phyloP scores from a whole-genome alignment of 2,888 invertebrate species.

The Chaitophorus viminalis region DNA sequence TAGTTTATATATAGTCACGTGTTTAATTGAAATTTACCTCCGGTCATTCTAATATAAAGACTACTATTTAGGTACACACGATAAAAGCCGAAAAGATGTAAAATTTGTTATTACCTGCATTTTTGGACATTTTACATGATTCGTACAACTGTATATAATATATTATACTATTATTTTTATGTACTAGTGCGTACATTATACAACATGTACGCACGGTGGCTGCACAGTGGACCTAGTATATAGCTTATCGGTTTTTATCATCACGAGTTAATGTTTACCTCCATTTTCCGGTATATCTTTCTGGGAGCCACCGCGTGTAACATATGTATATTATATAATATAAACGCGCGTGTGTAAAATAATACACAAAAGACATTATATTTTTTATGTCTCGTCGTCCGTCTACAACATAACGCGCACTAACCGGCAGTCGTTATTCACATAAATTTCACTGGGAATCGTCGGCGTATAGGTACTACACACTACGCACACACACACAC shows the following conservation, averaged over 20 bases:
- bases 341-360: no score
- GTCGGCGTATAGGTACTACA: not conserved
- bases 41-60: not conserved
- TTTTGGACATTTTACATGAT: not conserved
- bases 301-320: not conserved
- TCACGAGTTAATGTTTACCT: slow-evolving; percentile 26
- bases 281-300: slow-evolving; percentile 1
- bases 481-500: not conserved
- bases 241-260: slow-evolving; percentile 42
- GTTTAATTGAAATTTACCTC: not conserved
- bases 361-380: slow-evolving; percentile 27
- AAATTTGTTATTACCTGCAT: not conserved
- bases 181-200: no score
- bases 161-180: no score
- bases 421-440: slow-evolving; percentile 32
- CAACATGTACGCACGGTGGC: no score
- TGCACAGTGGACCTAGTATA: no score
- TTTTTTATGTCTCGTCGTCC: slow-evolving; percentile 5
- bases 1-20: not conserved
- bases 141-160: no score
- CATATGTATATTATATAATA: not conserved
- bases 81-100: not conserved
- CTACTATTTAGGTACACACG: not conserved
- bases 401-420: slow-evolving; percentile 28
- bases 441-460: slow-evolving; percentile 28